Percentiles rank a stretch among this genome's conserved stretches.
These are phyloP conservation scores for Neodiprion pinetum DNA, from an alignment of 1,140 invertebrate genomes.

Conservation along the genomic window DNA sequence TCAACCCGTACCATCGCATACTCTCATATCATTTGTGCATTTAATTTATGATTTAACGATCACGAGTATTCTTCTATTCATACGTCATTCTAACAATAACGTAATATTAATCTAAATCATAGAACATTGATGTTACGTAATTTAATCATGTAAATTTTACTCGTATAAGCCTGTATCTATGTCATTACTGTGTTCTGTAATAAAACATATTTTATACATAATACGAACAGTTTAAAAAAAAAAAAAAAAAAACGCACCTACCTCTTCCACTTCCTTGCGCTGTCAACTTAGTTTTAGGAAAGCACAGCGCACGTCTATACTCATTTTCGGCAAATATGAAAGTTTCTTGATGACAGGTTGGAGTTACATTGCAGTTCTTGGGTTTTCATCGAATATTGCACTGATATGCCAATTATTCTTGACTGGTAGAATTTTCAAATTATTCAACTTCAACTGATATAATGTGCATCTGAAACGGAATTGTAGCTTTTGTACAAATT, in stretches of 20 bases:
- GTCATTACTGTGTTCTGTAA: background rate
- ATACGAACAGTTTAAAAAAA: background rate
- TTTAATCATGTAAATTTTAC: background rate
- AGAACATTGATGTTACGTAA: background rate
- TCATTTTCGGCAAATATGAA: too few relatives aligned
- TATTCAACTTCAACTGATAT: too few relatives aligned
- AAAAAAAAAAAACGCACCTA: background rate
- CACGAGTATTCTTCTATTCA: slow-evolving; percentile 5
- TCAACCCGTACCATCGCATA: background rate
- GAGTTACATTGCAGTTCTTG: too few relatives aligned
- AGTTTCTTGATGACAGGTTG: too few relatives aligned
- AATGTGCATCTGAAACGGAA: too few relatives aligned
- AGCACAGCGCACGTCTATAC: too few relatives aligned
- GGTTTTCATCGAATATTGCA: too few relatives aligned
- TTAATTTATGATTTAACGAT: slow-evolving; percentile 6
- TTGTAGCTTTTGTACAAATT: too few relatives aligned
- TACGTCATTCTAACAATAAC: background rate
- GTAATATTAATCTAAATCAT: background rate
- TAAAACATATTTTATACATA: slow-evolving; percentile 1
- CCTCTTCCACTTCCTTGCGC: too few relatives aligned
- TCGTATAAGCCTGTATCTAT: background rate
- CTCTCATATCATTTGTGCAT: background rate
- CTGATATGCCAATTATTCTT: too few relatives aligned
- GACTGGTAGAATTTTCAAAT: too few relatives aligned
- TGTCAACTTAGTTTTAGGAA: too few relatives aligned